Conservation (phyloP, 2,888 invertebrate genomes). For the Apamea monoglypha region DNA sequence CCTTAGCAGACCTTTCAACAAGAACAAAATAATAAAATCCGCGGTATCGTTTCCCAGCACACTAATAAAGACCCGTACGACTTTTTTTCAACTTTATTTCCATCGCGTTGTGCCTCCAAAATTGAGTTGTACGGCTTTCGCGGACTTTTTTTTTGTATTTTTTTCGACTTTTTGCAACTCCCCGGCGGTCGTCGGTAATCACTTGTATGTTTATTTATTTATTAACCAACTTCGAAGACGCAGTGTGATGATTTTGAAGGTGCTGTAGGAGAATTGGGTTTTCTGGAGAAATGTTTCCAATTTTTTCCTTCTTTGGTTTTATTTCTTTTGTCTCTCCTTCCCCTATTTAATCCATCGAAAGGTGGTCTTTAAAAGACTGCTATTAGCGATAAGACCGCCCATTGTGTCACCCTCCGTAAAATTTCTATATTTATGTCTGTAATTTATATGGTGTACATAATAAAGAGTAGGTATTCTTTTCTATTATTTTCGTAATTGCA, state of each 20-base stretch:
- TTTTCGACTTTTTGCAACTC: slow-evolving; percentile 81
- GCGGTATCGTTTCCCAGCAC: slow-evolving; percentile 67
- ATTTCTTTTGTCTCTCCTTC: too few relatives aligned
- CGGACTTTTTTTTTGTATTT: slow-evolving; percentile 75
- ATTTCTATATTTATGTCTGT: too few relatives aligned
- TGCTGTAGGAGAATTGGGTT: slow-evolving; percentile 6
- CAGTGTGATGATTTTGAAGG: slow-evolving; percentile 45
- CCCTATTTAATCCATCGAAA: too few relatives aligned
- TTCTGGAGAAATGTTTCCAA: not conserved
- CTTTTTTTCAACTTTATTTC: slow-evolving; percentile 84
- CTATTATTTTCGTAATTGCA: too few relatives aligned
- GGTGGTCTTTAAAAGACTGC: too few relatives aligned
- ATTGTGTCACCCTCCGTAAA: too few relatives aligned
- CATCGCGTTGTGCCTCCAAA: slow-evolving; percentile 87
- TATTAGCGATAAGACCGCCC: too few relatives aligned
- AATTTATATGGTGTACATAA: too few relatives aligned
- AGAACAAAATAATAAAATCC: not conserved
- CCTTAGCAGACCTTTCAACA: not conserved
- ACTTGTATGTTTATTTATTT: slow-evolving; percentile 87
- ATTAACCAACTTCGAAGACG: slow-evolving; percentile 75
- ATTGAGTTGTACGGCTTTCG: slow-evolving; percentile 89
- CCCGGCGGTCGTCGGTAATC: slow-evolving; percentile 87
- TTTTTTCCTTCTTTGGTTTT: not conserved
- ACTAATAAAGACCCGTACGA: slow-evolving; percentile 77
- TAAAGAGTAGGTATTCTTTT: too few relatives aligned